Base-by-base conservation (phyloP, 2,797 vertebrate species). In the Pteronotus mesoamericanus region DNA sequence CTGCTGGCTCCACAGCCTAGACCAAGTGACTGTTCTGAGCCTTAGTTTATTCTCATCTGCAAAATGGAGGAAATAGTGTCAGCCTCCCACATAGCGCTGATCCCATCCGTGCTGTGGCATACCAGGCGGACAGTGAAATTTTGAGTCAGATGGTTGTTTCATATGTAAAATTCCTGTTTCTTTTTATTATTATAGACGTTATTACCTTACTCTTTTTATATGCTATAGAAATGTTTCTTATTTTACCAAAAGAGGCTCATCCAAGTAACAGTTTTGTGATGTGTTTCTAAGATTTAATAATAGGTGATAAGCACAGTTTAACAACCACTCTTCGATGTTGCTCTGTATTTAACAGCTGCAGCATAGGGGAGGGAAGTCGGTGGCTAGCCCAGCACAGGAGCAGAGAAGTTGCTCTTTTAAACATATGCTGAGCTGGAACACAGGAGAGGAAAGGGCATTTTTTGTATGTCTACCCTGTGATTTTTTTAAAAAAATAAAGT, bases 211-310 rank as follows among this genome's bases (percentile, higher is more conserved):
- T 22, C 48, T 80, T 89, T 93, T 83, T 71, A 71, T 88, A 24
- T 91, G 46, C 5, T 84, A 10, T 53, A 87, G 32, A 84, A 37
- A 44, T 89, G 77, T 74, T 92, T 91, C 37, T 79, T 94, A 18
- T 61, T 77, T 94, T 93, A 48, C 18, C 22, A 57, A 72, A 87
- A 91, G 75, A 61, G 14, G 37, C 12, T 89, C 86, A 44, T 53
- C 32, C 34, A 75, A 48, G 57, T 66, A 32, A 71, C 18, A 78
- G 29, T 89, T 86, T 90, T 64, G 21, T 86, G 69, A 26, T 64
- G 2, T 78, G 22, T 80, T 96, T 94, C 94, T 74, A 94, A 97
- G 57, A 46, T 87, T 85, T 90, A 95, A 44, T 69, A 69, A 37
- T 53, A 82, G 9, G 39, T 48, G 16, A 26, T 55, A 78, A 64